A percentile compares a stretch with the other conserved stretches of the same genome.
Conservation (phyloP, 1,140 invertebrate species). For the Stratiolaelaps scimitus region DNA sequence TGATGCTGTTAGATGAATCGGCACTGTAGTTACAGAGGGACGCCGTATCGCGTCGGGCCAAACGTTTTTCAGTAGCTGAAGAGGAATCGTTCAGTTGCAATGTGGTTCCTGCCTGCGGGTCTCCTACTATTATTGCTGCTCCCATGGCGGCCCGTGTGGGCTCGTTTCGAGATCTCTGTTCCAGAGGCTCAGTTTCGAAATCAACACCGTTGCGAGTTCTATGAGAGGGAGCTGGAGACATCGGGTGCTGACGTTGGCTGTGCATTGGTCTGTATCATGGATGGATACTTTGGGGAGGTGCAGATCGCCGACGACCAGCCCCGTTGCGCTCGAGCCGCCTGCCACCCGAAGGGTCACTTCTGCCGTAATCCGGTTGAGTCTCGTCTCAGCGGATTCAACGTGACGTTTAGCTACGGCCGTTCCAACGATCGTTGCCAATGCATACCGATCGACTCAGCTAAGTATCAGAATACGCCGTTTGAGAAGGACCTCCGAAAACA, state of each 20-base stretch:
- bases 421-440: constrained; percentile 20
- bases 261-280: constrained; percentile 14
- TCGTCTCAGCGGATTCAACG: constrained; percentile 23
- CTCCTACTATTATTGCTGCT: neutral
- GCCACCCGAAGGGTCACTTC: constrained; percentile 5
- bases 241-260: constrained; percentile 18
- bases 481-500: constrained; percentile 17
- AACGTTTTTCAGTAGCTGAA: neutral
- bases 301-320: constrained; percentile 6
- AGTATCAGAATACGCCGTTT: constrained; percentile 12
- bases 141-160: neutral
- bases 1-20: no score
- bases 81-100: constrained; percentile 7
- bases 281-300: constrained; percentile 7
- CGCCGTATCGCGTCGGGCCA: neutral
- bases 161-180: constrained; percentile 12
- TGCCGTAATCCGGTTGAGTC: constrained; percentile 10
- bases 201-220: constrained; percentile 20
- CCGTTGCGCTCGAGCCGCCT: neutral
- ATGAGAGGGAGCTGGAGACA: constrained; percentile 10
- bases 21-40: no score
- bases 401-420: constrained; percentile 4
- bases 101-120: constrained; percentile 1
- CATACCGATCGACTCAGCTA: neutral
- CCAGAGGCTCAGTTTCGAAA: constrained; percentile 1